Conservation (phyloP, 92 coral and sea anemone genomes). For the Zoanthus gigantus region DNA sequence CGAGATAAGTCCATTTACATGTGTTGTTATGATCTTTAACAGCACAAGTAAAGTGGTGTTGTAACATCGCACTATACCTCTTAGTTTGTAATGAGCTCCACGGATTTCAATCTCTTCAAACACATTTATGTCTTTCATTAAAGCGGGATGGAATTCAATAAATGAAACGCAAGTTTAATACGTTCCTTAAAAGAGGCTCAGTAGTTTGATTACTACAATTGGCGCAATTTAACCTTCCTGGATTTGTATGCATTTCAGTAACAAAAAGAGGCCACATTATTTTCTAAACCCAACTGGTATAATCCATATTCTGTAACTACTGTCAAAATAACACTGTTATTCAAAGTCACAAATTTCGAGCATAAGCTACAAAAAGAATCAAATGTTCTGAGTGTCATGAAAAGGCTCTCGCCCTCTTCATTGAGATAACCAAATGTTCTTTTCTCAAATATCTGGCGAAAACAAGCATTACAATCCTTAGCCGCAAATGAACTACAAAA, state of each 20-base stretch:
- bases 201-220: slow-evolving; percentile 1
- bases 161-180: neutral
- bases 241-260: slow-evolving; percentile 46
- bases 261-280: slow-evolving; percentile 59
- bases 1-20: neutral
- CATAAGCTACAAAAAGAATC: slow-evolving; percentile 55
- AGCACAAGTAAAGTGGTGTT: slow-evolving; percentile 67
- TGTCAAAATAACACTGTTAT: slow-evolving; percentile 52
- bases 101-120: slow-evolving; percentile 54
- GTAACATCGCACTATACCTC: slow-evolving; percentile 57
- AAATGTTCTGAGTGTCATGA: slow-evolving; percentile 56
- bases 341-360: slow-evolving; percentile 38
- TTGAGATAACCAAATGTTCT: slow-evolving; percentile 56
- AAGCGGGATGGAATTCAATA: slow-evolving; percentile 34
- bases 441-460: slow-evolving; percentile 58
- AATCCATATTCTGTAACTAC: slow-evolving; percentile 48
- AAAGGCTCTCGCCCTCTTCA: slow-evolving; percentile 55
- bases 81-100: slow-evolving; percentile 50
- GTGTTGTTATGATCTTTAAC: neutral
- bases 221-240: slow-evolving; percentile 48
- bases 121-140: slow-evolving; percentile 47
- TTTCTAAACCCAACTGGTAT: slow-evolving; percentile 52
- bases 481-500: slow-evolving; percentile 44
- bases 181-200: slow-evolving; percentile 16
- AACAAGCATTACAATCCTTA: slow-evolving; percentile 54